A percentile compares a stretch with the other conserved stretches of the same genome.
Evolutionary conservation across 2,888 invertebrate species (phyloP).

Genomic region (Gnatocerus cornutus): DNA sequence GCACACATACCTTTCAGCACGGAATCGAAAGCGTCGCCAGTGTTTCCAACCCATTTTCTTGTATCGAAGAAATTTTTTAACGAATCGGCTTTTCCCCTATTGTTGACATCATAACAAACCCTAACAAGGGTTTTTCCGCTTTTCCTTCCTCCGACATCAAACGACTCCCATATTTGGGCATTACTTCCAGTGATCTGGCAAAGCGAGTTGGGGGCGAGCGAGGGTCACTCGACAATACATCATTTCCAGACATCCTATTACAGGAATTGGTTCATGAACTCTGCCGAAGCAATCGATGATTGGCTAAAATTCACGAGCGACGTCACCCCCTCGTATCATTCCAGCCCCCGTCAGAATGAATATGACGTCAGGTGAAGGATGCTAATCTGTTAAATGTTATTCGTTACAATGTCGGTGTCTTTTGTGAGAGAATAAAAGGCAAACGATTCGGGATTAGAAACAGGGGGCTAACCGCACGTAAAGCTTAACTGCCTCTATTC

Average conservation of each 20-base stretch:
- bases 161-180: conserved; percentile 60
- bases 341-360: conserved; percentile 37
- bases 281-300: conserved; percentile 61
- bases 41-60: background rate
- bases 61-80: conserved; percentile 10
- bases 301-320: conserved; percentile 53
- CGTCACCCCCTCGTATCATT: conserved; percentile 42
- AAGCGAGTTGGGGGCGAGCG: conserved; percentile 51
- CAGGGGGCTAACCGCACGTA: conserved; percentile 58
- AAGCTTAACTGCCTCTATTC: conserved; percentile 61
- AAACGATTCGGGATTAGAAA: conserved; percentile 62
- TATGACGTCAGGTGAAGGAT: conserved; percentile 64
- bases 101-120: conserved; percentile 45
- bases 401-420: conserved; percentile 68
- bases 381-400: conserved; percentile 70
- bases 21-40: conserved; percentile 38
- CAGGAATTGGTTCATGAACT: conserved; percentile 65
- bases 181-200: conserved; percentile 62
- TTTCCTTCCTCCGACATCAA: conserved; percentile 51
- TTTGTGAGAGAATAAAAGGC: conserved; percentile 65
- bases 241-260: conserved; percentile 70
- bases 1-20: conserved; percentile 56
- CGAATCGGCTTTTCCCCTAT: conserved; percentile 14
- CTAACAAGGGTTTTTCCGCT: conserved; percentile 56
- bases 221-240: conserved; percentile 68